Conservation (phyloP, 2,113 vertebrate genomes). For the Anoplopoma fimbria region DNA sequence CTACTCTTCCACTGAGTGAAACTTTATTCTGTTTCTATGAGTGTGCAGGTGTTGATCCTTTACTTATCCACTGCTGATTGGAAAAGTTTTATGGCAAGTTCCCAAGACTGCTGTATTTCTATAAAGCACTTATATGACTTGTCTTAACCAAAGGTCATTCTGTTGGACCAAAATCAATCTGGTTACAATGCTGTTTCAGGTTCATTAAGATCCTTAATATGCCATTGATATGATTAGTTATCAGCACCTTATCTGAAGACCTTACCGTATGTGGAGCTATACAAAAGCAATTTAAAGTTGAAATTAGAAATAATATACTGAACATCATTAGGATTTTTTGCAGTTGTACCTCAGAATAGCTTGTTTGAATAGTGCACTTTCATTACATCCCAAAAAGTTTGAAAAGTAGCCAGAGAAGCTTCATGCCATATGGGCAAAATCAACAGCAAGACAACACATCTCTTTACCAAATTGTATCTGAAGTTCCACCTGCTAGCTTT, state of each 20-base stretch:
- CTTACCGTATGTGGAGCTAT: neutral
- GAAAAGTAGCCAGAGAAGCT: no score
- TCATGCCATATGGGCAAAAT: neutral
- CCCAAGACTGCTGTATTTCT: neutral
- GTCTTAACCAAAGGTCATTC: neutral
- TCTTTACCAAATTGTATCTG: neutral
- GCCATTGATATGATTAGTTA: neutral
- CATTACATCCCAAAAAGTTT: neutral
- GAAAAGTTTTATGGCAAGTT: conserved; percentile 24
- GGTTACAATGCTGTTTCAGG: neutral
- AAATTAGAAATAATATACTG: neutral
- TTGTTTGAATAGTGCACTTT: neutral
- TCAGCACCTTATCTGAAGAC: neutral
- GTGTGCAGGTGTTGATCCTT: neutral
- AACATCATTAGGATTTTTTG: neutral
- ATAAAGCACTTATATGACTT: neutral
- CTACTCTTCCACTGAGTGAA: neutral
- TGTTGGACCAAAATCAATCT: neutral
- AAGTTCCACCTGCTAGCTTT: neutral
- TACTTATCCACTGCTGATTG: neutral
- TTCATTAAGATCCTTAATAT: neutral
- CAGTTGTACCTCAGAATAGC: neutral
- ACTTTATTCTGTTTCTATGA: conserved; percentile 8
- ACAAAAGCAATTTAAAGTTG: neutral
- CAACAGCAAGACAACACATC: neutral